A percentile compares a stretch with the other conserved stretches of the same genome.
Conservation (phyloP, 2,797 vertebrate species). For the Enteromius trimaculatus region DNA sequence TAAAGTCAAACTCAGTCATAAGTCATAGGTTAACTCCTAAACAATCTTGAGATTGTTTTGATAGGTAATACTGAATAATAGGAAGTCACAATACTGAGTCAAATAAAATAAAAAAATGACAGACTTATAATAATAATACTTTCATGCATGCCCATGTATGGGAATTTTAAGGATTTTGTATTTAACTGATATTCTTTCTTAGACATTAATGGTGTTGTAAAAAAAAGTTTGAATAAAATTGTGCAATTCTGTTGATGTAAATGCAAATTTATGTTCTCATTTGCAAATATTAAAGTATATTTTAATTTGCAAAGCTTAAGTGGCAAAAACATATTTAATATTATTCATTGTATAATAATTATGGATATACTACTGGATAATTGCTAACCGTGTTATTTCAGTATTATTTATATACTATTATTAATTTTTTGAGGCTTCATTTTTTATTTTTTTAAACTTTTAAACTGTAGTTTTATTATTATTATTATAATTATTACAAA, state of each 20-base stretch:
- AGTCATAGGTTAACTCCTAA: neutral
- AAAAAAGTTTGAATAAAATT: neutral
- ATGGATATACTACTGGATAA: neutral
- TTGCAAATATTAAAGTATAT: neutral
- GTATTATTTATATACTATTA: neutral
- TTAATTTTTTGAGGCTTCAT: neutral
- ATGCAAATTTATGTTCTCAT: neutral
- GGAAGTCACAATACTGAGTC: neutral
- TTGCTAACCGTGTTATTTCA: neutral
- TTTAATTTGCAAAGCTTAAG: neutral
- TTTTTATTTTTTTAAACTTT: neutral
- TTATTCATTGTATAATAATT: neutral
- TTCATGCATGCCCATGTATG: neutral
- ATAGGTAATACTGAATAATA: neutral
- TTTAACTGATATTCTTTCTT: neutral
- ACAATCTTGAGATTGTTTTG: neutral
- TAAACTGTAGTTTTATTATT: neutral
- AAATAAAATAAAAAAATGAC: neutral
- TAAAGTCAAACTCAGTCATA: neutral
- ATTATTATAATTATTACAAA: neutral
- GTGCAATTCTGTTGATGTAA: neutral
- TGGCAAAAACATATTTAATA: neutral
- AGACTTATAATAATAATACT: neutral
- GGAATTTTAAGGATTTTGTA: neutral
- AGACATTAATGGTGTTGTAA: neutral